Evolutionary conservation across 2,888 invertebrate species (phyloP), one percentile per base, ranked within the genome.

Genomic region (Polymixis lichenea): DNA sequence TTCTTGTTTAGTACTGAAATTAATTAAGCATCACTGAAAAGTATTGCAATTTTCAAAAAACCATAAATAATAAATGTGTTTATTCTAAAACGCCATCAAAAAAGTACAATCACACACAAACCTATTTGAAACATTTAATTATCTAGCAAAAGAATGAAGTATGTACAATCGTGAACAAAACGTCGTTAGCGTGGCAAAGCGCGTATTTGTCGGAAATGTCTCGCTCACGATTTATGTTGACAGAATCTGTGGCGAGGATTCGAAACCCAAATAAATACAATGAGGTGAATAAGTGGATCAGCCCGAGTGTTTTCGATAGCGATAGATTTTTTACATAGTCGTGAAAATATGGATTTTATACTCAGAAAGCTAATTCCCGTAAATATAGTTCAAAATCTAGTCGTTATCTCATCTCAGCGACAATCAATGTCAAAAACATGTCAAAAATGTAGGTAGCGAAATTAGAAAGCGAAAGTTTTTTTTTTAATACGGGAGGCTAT

Each of bases 121-220:
- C 82, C 79, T 82, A 85, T 88, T 89, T 86, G 61, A 78, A 86
- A 84, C 46, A 80, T 78, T 81, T 85, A 85, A 89, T 89, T 83
- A 88, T 83, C 86, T 77, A 80, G 62, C 67, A 69, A 88, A 84
- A 86, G 77, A 86, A 86, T 85, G 49, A 81, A 82, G 88, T 90
- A 46, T 46, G 43, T 46, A 91, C 89, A 90, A 87, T 91, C 86
- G 90, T 89, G 91, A 92, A 95, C 94, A 94, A 94, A 95, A 93
- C 90, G 91, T 94, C 93, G 94, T 95, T 95, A 94, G 93, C 87
- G 92, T 86, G 83, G 82, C 82, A 88, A 88, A 86, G 84, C 89
- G 85, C 88, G 88, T 89, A 94, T 95, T 94, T 94, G 95, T 95
- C 94, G 95, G 95, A 95, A 95, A 91, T 88, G 90, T 91, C 90